Base-by-base conservation (phyloP, 2,797 vertebrate genomes). In the Toxotes lorentzi region DNA sequence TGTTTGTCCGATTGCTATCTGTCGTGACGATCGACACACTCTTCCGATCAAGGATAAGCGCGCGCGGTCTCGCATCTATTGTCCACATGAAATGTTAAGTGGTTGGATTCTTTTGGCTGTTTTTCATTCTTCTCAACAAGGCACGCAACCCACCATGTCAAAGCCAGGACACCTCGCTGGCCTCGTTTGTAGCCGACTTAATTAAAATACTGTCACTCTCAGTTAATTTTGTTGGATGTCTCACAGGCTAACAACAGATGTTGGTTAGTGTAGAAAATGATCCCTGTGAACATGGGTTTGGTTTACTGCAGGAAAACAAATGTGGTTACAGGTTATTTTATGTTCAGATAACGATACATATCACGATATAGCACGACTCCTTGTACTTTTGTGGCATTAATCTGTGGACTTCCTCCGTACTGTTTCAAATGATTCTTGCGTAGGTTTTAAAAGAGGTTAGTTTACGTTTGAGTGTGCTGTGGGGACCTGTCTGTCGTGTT, bases 71-170 rank as follows among this genome's bases (percentile, higher is more conserved):
- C 38, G 3, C 34, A 35, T 19, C 57, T 35, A 23, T 72, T 82
- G 77, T 88, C 73, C 69, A 67, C 69, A 43, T 56, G 34, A 76
- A 82, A 83, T 84, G 81, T 76, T 85, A 91, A 77, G 54, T 83
- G 57, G 32, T 69, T 76, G 74, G 41, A 86, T 84, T 88, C 65
- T 79, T 91, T 70, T 19, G 34, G 43, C 69, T 75, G 63, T 53
- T 47, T 76, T 61, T 59, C 58, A 78, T 84, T 85, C 72, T 74
- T 74, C 32, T 70, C 45, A 50, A 45, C 0, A 0, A 79, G 51
- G 40, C 88, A 89, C 57, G 79, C 82, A 79, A 79, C 51, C 27
- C n/a, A 67, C 27, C n/a, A 67, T 62, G 76, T 73, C 47, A 57
- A 48, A 23, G 32, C 51, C 21, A 32, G 24, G 38, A 1, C 16